Base-by-base conservation (phyloP, 2,888 invertebrate species). In the Dioctria linearis region DNA sequence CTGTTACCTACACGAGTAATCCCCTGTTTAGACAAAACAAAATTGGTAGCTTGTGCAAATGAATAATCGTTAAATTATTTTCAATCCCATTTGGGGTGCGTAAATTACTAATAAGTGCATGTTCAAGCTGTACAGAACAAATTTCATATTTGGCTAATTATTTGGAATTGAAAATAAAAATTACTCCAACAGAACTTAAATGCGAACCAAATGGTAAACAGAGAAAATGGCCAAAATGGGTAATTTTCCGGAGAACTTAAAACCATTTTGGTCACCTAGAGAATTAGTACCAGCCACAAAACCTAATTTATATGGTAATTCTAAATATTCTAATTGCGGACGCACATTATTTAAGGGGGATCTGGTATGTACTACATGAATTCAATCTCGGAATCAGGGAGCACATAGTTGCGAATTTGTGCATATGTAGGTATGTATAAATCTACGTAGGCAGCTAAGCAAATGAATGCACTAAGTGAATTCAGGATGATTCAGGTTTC, bases 301-400 rank as follows among this genome's bases (percentile, higher is more conserved):
- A 71, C 40, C 71, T 71, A 54, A 71, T 71, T 71, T 71, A 71
- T 71, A 71, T 71, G 71, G 71, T 51, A 71, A 71, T 71, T 71
- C 49, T 51, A 71, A 71, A 71, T 71, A 71, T 71, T 71, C 71
- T 71, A 71, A 71, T 71, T 71, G 71, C 71, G 71, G 54, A 71
- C 51, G 71, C 51, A 71, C 54, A 71, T 71, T 71, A 71, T 71
- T 71, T 71, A 71, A 71, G 71, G 49, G 25, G 71, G 54, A 71
- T 71, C 37, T 51, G 71, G 51, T 46, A 37, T 51, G 49, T 4
- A 71, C 43, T 46, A 67, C 67, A 46, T 67, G 67, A 13, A 67
- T 67, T 67, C 67, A 67, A 67, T 67, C 67, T 67, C 46, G 67
- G 46, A 42, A 67, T 67, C 67, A 67, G 67, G 8, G 67, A 67